Percentiles rank a stretch among this genome's conserved stretches.
phyloP scores from a whole-genome alignment of 2,888 invertebrate genomes.

The Ditula angustiorana region DNA sequence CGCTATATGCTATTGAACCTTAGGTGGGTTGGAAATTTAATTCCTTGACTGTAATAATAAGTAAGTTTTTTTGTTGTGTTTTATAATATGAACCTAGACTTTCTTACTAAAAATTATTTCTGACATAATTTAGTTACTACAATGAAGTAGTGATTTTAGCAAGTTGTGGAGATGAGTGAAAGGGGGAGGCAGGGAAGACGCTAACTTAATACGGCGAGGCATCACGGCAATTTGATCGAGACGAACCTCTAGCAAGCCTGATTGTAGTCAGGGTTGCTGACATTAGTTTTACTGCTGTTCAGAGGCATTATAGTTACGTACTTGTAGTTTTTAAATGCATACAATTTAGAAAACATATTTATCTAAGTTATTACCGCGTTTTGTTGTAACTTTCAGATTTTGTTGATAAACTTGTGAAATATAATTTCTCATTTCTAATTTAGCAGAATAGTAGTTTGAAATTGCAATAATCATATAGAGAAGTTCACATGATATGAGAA shows the following conservation, averaged over 20 bases:
- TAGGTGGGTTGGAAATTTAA: too few species aligned
- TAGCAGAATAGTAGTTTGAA: background rate
- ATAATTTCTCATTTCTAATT: background rate
- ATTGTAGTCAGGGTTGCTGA: slow-evolving; percentile 70
- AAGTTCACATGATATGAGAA: too few species aligned
- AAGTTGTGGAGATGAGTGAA: slow-evolving; percentile 47
- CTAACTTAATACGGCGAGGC: slow-evolving; percentile 82
- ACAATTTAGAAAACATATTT: background rate
- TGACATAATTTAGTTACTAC: slow-evolving; percentile 66
- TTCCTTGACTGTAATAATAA: too few species aligned
- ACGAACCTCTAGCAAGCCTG: slow-evolving; percentile 72
- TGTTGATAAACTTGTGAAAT: background rate
- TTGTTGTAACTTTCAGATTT: background rate
- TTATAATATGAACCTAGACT: slow-evolving; percentile 38
- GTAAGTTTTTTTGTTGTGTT: too few species aligned
- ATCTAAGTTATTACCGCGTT: background rate
- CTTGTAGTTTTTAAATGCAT: slow-evolving; percentile 1
- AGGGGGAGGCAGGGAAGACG: slow-evolving; percentile 60
- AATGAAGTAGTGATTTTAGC: slow-evolving; percentile 63
- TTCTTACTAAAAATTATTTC: slow-evolving; percentile 51
- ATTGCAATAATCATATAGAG: background rate
- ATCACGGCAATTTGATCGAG: slow-evolving; percentile 83
- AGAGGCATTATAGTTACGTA: slow-evolving; percentile 45
- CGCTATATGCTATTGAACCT: too few species aligned
- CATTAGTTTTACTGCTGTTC: slow-evolving; percentile 45